Base-by-base conservation (phyloP, 2,113 vertebrate species). In the Ammodramus savannarum region DNA sequence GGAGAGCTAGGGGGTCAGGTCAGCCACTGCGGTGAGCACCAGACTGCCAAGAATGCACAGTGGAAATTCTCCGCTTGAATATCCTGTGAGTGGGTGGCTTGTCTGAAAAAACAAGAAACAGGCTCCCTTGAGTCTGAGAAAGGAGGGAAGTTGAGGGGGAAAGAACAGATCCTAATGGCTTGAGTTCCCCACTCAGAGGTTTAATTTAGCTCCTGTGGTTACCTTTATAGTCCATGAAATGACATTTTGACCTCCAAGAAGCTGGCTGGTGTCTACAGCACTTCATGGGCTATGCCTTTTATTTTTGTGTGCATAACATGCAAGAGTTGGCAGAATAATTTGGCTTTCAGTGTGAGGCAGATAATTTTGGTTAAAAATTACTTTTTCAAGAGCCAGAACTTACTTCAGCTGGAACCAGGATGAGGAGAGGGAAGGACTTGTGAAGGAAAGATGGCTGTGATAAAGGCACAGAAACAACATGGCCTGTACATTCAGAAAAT, bases 1-100 rank as follows among this genome's bases (percentile, higher is more conserved):
- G 72, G 46, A 1, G 0, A 92, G 76, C 54, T 78, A 17, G 58
- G 46, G 61, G 86, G 80, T 81, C 75, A 80, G 82, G 72, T 93
- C 86, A 89, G 65, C 65, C 61, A 31, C 78, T 63, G 83, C 0
- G 6, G 91, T 20, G 29, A 95, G 5, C 79, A 32, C n/a, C 31
- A 44, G 44, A 19, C 85, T 93, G 91, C 95, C 89, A 91, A 58
- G 65, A 95, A 73, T 12, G 54, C 1, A 0, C 87, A 83, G 21
- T 76, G 90, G 88, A 85, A 94, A 96, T 83, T 90, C 88, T 90
- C 54, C 57, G 49, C 36, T 46, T 57, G 67, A 67, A 52, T 76
- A 93, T 92, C 87, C 94, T 95, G 94, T 95, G 90, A 91, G 95
- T 93, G 90, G 90, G 85, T 85, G 92, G 85, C 62, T 75, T 69